Evolutionary conservation across 2,113 vertebrate genomes (phyloP).

Genomic region (Jaculus jaculus): DNA sequence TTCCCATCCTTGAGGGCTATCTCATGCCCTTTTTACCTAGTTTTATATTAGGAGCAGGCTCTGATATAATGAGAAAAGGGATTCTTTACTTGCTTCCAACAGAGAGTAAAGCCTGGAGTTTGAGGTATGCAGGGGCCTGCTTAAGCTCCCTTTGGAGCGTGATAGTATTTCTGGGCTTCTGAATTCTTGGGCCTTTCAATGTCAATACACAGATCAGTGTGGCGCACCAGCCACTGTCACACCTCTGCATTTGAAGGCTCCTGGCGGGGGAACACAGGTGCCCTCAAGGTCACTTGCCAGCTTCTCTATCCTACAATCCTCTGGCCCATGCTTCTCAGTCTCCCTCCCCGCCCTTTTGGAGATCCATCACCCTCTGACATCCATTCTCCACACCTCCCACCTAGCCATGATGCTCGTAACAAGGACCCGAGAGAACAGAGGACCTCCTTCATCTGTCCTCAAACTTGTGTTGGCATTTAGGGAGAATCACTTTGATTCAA

Average conservation of each 20-base stretch:
- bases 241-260: neutral
- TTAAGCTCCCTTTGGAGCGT: too few species aligned
- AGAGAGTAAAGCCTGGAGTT: too few species aligned
- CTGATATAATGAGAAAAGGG: too few species aligned
- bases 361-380: neutral
- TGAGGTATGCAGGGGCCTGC: too few species aligned
- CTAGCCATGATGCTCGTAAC: accelerated
- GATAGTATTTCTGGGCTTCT: too few species aligned
- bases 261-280: neutral
- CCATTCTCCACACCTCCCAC: accelerated
- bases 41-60: too few species aligned
- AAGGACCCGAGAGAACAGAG: neutral
- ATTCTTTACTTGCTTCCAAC: too few species aligned
- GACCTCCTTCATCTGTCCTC: neutral
- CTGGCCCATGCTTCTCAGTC: neutral
- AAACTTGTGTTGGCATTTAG: neutral
- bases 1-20: too few species aligned
- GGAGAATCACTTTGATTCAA: neutral
- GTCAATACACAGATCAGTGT: neutral
- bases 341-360: neutral
- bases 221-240: neutral
- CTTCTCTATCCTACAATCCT: neutral
- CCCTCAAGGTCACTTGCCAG: neutral
- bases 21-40: too few species aligned
- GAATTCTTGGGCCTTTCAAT: too few species aligned